A percentile compares a stretch with the other conserved stretches of the same genome.
phyloP scores from a whole-genome alignment of 1,140 invertebrate species.

The Phthorimaea operculella region DNA sequence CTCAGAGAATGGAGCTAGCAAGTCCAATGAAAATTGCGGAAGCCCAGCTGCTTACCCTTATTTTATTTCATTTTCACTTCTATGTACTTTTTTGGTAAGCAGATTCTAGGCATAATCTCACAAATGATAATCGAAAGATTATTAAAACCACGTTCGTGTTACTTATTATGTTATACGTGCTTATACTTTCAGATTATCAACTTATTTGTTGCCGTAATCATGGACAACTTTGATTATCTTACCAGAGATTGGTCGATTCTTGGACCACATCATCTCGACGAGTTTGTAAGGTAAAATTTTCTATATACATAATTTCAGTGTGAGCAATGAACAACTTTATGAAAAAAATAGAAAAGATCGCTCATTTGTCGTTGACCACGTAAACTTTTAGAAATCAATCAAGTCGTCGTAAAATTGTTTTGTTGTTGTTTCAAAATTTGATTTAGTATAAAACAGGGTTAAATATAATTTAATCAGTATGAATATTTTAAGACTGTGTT shows the following conservation, averaged over 20 bases:
- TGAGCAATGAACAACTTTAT: no score
- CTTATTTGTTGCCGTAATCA: constrained; percentile 99
- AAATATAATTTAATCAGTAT: no score
- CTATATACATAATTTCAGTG: no score
- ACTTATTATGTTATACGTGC: no score
- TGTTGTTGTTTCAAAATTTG: no score
- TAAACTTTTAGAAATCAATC: no score
- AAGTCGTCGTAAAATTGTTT: no score
- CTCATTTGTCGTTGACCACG: no score
- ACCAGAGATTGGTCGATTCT: constrained; percentile 99
- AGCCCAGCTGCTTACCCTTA: constrained; percentile 44
- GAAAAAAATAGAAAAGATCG: no score
- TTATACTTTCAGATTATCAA: constrained; percentile 93
- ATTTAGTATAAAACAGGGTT: no score
- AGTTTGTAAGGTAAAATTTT: constrained; percentile 83
- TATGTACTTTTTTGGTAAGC: constrained; percentile 56
- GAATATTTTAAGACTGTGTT: no score
- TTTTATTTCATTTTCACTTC: constrained; percentile 55
- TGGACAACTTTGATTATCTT: constrained; percentile 99
- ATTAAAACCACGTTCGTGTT: no score
- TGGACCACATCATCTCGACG: constrained; percentile 98
- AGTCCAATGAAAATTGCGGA: constrained; percentile 27
- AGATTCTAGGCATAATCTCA: neutral
- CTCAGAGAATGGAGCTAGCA: constrained; percentile 12
- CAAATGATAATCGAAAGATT: neutral